Percentiles rank a stretch among this genome's conserved stretches.
phyloP scores from a whole-genome alignment of 2,888 invertebrate species.

The Nephrocerus scutellatus region DNA sequence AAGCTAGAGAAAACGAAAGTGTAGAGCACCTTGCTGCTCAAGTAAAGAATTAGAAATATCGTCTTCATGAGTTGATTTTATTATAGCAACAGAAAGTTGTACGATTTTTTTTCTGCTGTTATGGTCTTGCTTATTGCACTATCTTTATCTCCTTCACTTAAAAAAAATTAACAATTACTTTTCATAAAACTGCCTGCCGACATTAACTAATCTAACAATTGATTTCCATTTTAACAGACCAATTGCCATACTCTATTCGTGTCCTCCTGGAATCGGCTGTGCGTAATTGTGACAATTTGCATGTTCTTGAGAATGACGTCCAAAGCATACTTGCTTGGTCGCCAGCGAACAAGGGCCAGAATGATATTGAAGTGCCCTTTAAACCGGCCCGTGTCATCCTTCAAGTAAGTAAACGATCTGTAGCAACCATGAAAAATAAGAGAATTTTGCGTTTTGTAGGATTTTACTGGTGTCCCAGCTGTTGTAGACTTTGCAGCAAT shows the following conservation, averaged over 20 bases:
- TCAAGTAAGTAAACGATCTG: slow-evolving; percentile 57
- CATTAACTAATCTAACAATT: slow-evolving; percentile 3
- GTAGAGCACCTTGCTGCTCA: too few species aligned
- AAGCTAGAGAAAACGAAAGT: too few species aligned
- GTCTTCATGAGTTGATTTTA: too few species aligned
- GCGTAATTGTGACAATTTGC: slow-evolving; percentile 93
- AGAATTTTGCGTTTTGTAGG: slow-evolving; percentile 50
- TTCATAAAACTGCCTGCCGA: slow-evolving; percentile 5
- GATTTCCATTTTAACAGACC: slow-evolving; percentile 50
- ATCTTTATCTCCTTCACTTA: too few species aligned
- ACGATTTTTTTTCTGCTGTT: too few species aligned
- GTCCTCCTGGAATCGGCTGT: slow-evolving; percentile 92
- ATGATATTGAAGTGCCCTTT: slow-evolving; percentile 86
- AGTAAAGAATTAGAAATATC: too few species aligned
- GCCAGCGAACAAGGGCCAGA: slow-evolving; percentile 39
- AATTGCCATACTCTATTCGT: slow-evolving; percentile 85
- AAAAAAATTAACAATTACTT: too few species aligned
- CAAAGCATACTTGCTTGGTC: slow-evolving; percentile 86
- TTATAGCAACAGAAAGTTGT: too few species aligned
- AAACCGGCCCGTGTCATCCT: slow-evolving; percentile 93
- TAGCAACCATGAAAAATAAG: background rate
- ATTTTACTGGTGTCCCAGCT: slow-evolving; percentile 94
- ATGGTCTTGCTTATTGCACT: too few species aligned
- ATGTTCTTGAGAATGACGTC: slow-evolving; percentile 79
- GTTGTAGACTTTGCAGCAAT: slow-evolving; percentile 99